Evolutionary conservation across 1,140 invertebrate genomes (phyloP), one percentile per base, ranked within the genome.

Genomic region (Drosophila pallidifrons): DNA sequence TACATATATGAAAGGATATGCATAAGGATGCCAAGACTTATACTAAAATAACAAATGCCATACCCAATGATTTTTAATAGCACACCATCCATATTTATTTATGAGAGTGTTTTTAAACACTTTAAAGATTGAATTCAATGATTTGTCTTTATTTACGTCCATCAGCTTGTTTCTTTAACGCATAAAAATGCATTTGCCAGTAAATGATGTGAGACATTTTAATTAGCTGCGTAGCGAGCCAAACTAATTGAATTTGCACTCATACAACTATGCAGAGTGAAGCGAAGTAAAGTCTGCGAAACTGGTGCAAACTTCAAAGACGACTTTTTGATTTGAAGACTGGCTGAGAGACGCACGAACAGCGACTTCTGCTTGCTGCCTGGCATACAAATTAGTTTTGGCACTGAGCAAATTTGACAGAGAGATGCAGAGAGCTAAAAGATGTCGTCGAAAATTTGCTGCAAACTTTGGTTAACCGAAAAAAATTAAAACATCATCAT

Each of bases 401-500:
- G 43, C 43, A 72, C 47, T 63, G 51, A 46, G 45, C 45, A 70
- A 67, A 66, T 60, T 76, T 68, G 35, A 38, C 28, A 43, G 65
- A 76, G 64, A 87, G 70, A 73, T 58, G 63, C 66, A 67, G 52
- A 69, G 75, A 71, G 63, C 66, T 59, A 47, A 65, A 71, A 71
- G 60, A 76, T 71, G 74, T 58, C 58, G 59, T 41, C 63, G 81
- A 75, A 81, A 81, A 77, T 88, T 75, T 59, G 60, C 83, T 49
- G 75, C 58, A 83, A 80, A 77, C 64, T 85, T 88, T 63, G 80
- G 85, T 81, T 88, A 88, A 85, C 85, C 85, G 83, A 88, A 88
- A 88, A 88, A 89, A 88, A 88, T 88, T 88, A 88, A 89, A 88
- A 88, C 85, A 88, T 88, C 85, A 88, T 88, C 85, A 88, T 88